Conservation (phyloP, 2,113 vertebrate genomes). For the Xyliphius kryptos region DNA sequence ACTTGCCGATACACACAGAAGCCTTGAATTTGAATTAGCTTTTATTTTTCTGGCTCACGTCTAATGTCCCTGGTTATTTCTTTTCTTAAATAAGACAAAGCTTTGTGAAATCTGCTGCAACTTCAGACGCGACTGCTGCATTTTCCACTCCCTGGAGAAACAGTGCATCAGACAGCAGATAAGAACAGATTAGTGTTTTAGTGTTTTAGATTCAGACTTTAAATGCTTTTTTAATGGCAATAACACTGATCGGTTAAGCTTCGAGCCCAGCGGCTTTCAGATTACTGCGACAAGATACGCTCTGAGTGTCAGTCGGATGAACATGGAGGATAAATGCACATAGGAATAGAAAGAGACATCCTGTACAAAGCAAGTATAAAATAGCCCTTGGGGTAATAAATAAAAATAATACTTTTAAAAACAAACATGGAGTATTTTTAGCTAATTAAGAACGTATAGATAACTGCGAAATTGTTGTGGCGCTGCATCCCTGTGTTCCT, state of each 20-base stretch:
- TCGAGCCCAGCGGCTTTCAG: not conserved
- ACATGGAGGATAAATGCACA: not conserved
- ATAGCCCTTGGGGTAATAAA: no score
- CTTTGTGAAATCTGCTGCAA: not conserved
- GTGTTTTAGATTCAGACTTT: conserved; percentile 5
- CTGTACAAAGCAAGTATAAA: no score
- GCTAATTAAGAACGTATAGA: no score
- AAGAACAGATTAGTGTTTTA: conserved; percentile 8
- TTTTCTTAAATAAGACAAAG: not conserved
- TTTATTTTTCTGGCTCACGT: not conserved
- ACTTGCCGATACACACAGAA: no score
- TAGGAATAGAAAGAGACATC: not conserved
- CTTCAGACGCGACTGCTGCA: not conserved
- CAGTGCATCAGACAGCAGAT: not conserved
- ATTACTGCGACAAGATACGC: not conserved
- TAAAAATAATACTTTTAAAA: no score
- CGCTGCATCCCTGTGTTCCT: no score
- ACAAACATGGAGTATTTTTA: no score
- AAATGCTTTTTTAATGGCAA: not conserved
- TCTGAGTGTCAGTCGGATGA: not conserved
- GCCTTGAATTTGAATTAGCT: no score
- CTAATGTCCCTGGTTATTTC: not conserved
- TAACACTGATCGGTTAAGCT: conserved; percentile 7
- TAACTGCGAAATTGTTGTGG: no score
- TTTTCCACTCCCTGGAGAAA: not conserved